Evolutionary conservation across 2,113 vertebrate genomes (phyloP).

Genomic region (Tyrannus savana): DNA sequence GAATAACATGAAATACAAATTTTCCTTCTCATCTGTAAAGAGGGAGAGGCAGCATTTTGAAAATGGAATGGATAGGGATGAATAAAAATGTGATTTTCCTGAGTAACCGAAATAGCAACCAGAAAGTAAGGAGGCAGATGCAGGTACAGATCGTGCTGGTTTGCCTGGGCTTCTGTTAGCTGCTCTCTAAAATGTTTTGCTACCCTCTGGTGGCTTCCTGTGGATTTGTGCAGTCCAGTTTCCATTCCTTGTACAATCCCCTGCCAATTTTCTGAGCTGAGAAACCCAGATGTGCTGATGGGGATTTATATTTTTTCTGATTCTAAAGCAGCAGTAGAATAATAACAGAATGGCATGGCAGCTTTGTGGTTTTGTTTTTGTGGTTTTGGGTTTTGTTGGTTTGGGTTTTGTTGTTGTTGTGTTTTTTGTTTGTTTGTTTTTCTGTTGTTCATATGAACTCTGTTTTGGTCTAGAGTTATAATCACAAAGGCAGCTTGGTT

Average conservation of each 20-base stretch:
- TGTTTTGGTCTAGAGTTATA: neutral
- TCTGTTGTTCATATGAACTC: neutral
- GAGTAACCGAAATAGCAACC: neutral
- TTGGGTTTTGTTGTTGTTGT: neutral
- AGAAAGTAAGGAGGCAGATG: neutral
- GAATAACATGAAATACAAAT: neutral
- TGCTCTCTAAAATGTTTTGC: slow-evolving; percentile 63
- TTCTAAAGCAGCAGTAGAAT: neutral
- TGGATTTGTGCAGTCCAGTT: neutral
- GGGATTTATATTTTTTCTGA: neutral
- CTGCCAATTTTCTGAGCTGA: neutral
- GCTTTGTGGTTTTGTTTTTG: neutral
- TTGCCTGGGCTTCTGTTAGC: neutral
- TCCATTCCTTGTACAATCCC: neutral
- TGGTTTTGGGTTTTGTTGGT: neutral
- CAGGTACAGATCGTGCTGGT: neutral
- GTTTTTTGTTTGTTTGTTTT: too few species aligned
- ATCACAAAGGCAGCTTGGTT: neutral
- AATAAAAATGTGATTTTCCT: neutral
- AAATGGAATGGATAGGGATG: neutral
- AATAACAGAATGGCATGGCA: neutral
- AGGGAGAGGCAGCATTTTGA: neutral
- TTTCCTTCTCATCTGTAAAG: neutral
- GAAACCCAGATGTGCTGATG: neutral
- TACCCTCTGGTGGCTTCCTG: slow-evolving; percentile 72